Conservation (phyloP, 2,888 invertebrate species). For the Xiphydria camelus region DNA sequence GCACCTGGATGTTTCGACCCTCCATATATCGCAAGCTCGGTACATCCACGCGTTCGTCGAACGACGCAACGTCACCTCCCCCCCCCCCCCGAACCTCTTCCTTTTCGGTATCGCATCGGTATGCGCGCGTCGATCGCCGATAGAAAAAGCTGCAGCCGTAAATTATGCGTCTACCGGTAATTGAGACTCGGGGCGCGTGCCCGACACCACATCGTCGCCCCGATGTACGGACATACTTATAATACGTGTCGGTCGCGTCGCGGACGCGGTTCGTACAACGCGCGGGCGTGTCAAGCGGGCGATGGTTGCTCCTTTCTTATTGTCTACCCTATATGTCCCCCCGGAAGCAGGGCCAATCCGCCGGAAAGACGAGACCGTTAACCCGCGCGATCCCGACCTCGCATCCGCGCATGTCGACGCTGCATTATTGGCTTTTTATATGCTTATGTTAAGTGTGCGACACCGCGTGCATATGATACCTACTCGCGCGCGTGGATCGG, state of each 20-base stretch:
- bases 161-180: too few species aligned
- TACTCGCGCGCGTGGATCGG: not conserved
- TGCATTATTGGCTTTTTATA: slow-evolving; percentile 48
- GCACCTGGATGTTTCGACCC: too few species aligned
- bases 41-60: too few species aligned
- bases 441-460: slow-evolving; percentile 38
- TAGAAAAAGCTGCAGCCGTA: too few species aligned
- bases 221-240: slow-evolving; percentile 44
- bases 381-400: slow-evolving; percentile 56
- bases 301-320: slow-evolving; percentile 38
- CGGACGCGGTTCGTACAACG: slow-evolving; percentile 20
- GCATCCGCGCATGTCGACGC: slow-evolving; percentile 51
- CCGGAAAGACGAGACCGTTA: slow-evolving; percentile 57
- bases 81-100: too few species aligned
- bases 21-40: too few species aligned
- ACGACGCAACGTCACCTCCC: too few species aligned
- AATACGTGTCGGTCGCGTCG: slow-evolving; percentile 39
- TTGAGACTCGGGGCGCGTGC: slow-evolving; percentile 29
- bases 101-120: too few species aligned
- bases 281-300: slow-evolving; percentile 11
- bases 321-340: slow-evolving; percentile 58
- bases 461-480: slow-evolving; percentile 27
- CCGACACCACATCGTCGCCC: slow-evolving; percentile 35
- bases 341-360: slow-evolving; percentile 57
- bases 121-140: too few species aligned